Evolutionary conservation across 2,797 vertebrate species (phyloP).

Genomic region (Leontocebus nigricollis): DNA sequence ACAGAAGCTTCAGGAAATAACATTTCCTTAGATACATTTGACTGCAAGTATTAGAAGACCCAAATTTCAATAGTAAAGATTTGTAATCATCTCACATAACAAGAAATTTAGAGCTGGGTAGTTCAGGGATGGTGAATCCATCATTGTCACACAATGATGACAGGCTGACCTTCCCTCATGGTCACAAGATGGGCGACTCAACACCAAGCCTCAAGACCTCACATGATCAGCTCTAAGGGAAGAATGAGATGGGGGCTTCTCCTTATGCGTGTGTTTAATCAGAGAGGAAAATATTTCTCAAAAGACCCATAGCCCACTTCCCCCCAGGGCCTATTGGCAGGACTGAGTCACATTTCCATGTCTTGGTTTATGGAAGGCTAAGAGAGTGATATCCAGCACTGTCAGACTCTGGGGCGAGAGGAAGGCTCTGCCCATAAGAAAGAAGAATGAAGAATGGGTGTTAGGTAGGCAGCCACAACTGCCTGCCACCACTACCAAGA

Average conservation of each 20-base stretch:
- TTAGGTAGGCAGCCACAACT: not conserved
- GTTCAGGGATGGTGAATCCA: not conserved
- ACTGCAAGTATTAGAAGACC: slow-evolving; percentile 27
- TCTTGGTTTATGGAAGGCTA: not conserved
- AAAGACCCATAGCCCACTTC: slow-evolving; percentile 45
- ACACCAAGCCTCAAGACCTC: not conserved
- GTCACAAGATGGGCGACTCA: not conserved
- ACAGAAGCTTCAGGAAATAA: slow-evolving; percentile 45
- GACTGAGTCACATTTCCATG: slow-evolving; percentile 51
- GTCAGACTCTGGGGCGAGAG: not conserved
- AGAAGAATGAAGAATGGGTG: not conserved
- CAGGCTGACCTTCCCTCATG: not conserved
- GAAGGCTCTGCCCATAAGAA: not conserved
- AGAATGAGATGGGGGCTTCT: slow-evolving; percentile 12
- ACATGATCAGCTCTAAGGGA: not conserved
- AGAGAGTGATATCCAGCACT: not conserved
- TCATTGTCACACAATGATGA: not conserved
- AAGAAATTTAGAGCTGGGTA: not conserved
- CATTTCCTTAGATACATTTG: slow-evolving; percentile 21
- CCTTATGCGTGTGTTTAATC: not conserved
- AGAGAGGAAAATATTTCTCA: slow-evolving; percentile 65
- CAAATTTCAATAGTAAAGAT: not conserved
- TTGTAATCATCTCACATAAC: not conserved
- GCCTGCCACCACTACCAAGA: not conserved
- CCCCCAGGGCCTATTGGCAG: not conserved